phyloP scores from a whole-genome alignment of 2,113 vertebrate species.

The Misgurnus anguillicaudatus region DNA sequence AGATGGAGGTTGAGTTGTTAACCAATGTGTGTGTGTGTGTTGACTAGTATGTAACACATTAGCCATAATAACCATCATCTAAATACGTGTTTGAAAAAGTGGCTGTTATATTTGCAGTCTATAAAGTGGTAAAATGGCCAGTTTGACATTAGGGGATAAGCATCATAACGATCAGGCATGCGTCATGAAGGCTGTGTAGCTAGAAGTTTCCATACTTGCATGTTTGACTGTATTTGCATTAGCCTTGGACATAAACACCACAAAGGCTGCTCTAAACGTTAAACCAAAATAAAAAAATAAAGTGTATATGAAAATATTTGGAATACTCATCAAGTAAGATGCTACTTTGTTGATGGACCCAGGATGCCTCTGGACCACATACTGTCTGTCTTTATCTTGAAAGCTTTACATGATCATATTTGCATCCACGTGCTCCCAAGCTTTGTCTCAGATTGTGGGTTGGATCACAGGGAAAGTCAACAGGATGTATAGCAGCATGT shows the following conservation, averaged over 20 bases:
- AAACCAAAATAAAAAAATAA: background rate
- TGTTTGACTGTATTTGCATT: constrained; percentile 1
- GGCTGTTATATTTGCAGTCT: background rate
- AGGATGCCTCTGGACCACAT: background rate
- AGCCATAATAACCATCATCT: background rate
- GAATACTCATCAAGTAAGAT: background rate
- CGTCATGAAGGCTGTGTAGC: constrained; percentile 46
- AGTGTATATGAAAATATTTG: background rate
- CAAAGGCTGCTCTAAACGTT: background rate
- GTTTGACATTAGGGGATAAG: background rate
- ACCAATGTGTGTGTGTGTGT: background rate
- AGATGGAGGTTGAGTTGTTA: background rate
- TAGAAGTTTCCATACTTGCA: constrained; percentile 49
- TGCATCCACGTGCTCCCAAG: constrained; percentile 62
- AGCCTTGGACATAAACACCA: background rate
- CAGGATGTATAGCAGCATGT: background rate
- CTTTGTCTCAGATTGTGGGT: constrained; percentile 32
- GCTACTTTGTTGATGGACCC: background rate
- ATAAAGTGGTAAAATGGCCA: background rate
- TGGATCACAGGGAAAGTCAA: constrained; percentile 38
- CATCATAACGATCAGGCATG: constrained; percentile 20
- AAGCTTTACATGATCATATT: constrained; percentile 7
- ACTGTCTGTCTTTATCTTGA: background rate
- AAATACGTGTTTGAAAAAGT: background rate
- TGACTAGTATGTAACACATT: background rate